phyloP scores from a whole-genome alignment of 2,113 vertebrate genomes.

The Centropus bengalensis region DNA sequence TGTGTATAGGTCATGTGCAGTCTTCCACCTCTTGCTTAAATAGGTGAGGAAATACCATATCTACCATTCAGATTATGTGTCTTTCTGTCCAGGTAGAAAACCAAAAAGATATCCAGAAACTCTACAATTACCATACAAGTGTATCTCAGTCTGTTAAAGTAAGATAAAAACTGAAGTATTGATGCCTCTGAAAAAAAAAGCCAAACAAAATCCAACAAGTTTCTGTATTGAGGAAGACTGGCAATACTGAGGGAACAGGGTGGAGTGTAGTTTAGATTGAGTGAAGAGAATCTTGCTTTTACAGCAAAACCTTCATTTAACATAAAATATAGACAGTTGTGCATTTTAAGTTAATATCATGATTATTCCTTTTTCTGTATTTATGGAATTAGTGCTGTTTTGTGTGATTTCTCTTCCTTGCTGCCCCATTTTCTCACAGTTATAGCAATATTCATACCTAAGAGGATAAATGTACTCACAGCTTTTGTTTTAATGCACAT shows the following conservation, averaged over 20 bases:
- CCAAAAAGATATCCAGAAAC: neutral
- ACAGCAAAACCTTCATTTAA: neutral
- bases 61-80: neutral
- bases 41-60: neutral
- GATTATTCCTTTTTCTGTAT: neutral
- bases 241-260: neutral
- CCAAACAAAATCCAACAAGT: too few relatives aligned
- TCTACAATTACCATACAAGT: neutral
- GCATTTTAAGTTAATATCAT: neutral
- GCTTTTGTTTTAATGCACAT: neutral
- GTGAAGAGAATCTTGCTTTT: neutral
- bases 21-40: neutral
- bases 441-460: neutral
- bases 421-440: neutral
- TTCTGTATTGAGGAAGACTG: neutral
- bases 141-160: neutral
- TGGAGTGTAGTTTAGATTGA: neutral
- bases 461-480: neutral
- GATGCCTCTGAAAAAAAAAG: neutral
- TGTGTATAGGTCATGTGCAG: neutral
- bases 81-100: neutral
- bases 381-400: neutral
- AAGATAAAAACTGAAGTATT: neutral
- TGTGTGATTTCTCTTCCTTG: neutral
- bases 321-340: neutral